These are phyloP conservation scores for Chaetops frenatus DNA, from an alignment of 2,113 vertebrate genomes.

Conservation along the genomic window DNA sequence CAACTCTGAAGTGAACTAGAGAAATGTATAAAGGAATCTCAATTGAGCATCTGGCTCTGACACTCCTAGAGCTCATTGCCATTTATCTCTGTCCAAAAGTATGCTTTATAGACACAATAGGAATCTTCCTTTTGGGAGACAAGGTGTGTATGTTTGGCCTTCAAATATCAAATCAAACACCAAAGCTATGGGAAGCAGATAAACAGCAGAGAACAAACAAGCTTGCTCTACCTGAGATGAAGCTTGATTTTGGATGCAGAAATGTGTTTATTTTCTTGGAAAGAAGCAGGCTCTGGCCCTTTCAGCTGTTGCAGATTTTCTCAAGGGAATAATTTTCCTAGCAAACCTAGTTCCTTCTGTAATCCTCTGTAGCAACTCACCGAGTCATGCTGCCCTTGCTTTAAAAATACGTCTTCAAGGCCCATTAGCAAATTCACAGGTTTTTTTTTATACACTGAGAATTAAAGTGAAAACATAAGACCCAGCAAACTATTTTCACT, in stretches of 20 bases:
- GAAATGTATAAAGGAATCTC: background rate
- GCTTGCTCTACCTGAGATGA: background rate
- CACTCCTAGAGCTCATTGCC: background rate
- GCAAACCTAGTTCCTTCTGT: conserved; percentile 32
- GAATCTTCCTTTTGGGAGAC: background rate
- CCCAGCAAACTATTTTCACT: conserved; percentile 30
- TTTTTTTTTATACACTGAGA: conserved; percentile 58
- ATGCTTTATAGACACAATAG: background rate
- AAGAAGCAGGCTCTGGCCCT: background rate
- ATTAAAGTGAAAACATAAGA: conserved; percentile 75
- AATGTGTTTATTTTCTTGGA: conserved; percentile 40
- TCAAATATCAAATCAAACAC: background rate
- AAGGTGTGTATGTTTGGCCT: background rate
- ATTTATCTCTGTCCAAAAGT: conserved; percentile 41
- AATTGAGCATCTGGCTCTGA: conserved; percentile 6
- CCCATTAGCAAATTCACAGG: conserved; percentile 76
- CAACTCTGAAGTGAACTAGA: background rate
- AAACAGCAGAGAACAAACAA: background rate
- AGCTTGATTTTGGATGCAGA: background rate
- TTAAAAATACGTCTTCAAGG: conserved; percentile 68
- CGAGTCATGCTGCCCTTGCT: conserved; percentile 30
- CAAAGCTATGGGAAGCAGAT: background rate
- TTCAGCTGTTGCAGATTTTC: conserved; percentile 18
- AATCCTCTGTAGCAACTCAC: conserved; percentile 36
- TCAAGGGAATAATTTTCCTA: background rate